Evolutionary conservation across 2,888 invertebrate species (phyloP).

Genomic region (Hetaerina titia): DNA sequence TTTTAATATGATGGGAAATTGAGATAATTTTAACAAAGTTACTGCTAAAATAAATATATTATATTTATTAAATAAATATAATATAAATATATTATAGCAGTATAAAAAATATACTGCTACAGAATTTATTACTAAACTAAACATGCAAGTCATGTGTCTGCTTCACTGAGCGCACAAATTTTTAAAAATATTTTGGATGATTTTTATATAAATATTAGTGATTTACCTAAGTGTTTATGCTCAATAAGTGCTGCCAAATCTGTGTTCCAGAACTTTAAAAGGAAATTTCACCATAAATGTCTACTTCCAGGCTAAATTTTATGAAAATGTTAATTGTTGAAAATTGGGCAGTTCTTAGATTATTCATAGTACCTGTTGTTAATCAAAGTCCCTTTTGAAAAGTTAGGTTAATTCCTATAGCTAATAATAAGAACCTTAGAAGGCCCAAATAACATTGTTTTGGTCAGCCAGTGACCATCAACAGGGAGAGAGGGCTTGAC

Average conservation of each 20-base stretch:
- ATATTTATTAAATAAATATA: no score
- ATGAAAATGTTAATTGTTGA: no score
- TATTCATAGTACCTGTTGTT: no score
- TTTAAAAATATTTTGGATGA: slow-evolving; percentile 43
- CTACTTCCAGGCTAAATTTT: background rate
- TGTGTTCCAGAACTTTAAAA: background rate
- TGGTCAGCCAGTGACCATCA: no score
- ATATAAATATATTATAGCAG: no score
- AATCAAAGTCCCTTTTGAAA: no score
- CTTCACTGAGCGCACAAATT: slow-evolving; percentile 19
- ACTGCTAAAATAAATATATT: no score
- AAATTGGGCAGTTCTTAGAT: no score
- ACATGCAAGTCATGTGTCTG: slow-evolving; percentile 1
- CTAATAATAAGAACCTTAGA: no score
- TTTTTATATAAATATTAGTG: slow-evolving; percentile 53
- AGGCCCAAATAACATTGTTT: no score
- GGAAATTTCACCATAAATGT: background rate
- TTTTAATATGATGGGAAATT: background rate
- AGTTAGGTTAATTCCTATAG: no score
- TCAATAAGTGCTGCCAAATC: slow-evolving; percentile 54
- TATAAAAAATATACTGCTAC: background rate
- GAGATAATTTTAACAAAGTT: background rate
- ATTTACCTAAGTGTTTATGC: slow-evolving; percentile 51
- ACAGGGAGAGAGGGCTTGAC: no score
- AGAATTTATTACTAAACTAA: background rate